A percentile compares a stretch with the other conserved stretches of the same genome.
Evolutionary conservation across 1,140 invertebrate species (phyloP).

Genomic region (Zaprionus taronus): DNA sequence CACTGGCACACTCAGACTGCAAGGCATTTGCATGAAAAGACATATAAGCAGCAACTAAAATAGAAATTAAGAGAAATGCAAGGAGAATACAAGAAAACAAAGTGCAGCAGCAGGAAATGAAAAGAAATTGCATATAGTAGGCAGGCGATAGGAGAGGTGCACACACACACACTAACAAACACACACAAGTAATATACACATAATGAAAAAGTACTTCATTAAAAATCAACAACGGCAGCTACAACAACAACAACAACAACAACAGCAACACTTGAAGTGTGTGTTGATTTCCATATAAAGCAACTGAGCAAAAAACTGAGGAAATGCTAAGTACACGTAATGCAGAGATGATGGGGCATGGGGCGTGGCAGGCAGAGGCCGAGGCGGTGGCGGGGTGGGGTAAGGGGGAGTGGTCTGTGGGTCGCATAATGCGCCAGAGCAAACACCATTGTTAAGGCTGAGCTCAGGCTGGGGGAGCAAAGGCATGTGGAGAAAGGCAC

Average conservation of each 20-base stretch:
- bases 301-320: slow-evolving; percentile 59
- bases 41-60: slow-evolving; percentile 62
- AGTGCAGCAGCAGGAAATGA: slow-evolving; percentile 64
- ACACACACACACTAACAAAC: neutral
- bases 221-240: slow-evolving; percentile 67
- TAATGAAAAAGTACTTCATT: slow-evolving; percentile 82
- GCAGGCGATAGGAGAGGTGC: neutral
- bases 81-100: slow-evolving; percentile 35
- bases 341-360: slow-evolving; percentile 7
- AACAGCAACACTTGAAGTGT: slow-evolving; percentile 59
- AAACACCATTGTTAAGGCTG: neutral
- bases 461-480: slow-evolving; percentile 24
- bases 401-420: neutral
- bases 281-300: slow-evolving; percentile 79
- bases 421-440: slow-evolving; percentile 7
- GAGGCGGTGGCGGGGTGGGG: neutral
- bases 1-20: slow-evolving; percentile 22
- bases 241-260: slow-evolving; percentile 43
- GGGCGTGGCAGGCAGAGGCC: slow-evolving; percentile 1
- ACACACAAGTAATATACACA: slow-evolving; percentile 48
- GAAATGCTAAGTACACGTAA: slow-evolving; percentile 76
- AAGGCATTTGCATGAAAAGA: slow-evolving; percentile 72
- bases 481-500: slow-evolving; percentile 37
- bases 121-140: slow-evolving; percentile 71
- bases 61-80: slow-evolving; percentile 73